Percentiles rank a stretch among this genome's conserved stretches.
These are phyloP conservation scores for Pedetes capensis DNA, from an alignment of 2,113 vertebrate genomes.

Conservation along the genomic window DNA sequence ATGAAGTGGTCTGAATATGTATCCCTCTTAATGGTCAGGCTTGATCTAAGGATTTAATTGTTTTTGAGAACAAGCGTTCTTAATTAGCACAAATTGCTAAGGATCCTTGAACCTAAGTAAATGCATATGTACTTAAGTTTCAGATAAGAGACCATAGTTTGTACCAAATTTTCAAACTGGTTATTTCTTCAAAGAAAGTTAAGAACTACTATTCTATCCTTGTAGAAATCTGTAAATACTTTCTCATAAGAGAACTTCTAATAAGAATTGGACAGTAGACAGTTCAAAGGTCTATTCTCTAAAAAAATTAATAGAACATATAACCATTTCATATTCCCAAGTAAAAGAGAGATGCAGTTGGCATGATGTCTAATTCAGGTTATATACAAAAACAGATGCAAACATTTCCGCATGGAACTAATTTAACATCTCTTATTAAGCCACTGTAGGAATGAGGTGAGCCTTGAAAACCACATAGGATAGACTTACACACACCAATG, in stretches of 20 bases:
- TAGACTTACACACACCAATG: neutral
- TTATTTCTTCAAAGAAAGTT: neutral
- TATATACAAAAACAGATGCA: neutral
- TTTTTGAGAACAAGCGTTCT: slow-evolving; percentile 5
- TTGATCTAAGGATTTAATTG: neutral
- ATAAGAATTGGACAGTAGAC: neutral
- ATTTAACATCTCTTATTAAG: neutral
- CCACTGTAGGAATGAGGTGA: neutral
- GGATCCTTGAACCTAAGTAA: neutral
- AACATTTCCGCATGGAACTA: neutral
- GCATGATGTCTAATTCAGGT: neutral
- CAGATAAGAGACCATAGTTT: neutral
- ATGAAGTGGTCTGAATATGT: neutral
- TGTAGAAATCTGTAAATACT: neutral
- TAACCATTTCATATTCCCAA: neutral
- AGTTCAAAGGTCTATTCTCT: neutral
- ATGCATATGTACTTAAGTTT: neutral
- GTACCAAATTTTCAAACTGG: slow-evolving; percentile 6
- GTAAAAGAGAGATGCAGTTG: neutral
- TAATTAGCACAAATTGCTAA: neutral
- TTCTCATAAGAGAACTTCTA: neutral
- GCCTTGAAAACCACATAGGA: neutral
- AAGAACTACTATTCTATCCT: neutral
- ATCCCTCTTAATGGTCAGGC: neutral
- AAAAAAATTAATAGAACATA: neutral